Percentiles rank a stretch among this genome's conserved stretches.
phyloP scores from a whole-genome alignment of 2,797 vertebrate species.

The Pteronotus mesoamericanus region DNA sequence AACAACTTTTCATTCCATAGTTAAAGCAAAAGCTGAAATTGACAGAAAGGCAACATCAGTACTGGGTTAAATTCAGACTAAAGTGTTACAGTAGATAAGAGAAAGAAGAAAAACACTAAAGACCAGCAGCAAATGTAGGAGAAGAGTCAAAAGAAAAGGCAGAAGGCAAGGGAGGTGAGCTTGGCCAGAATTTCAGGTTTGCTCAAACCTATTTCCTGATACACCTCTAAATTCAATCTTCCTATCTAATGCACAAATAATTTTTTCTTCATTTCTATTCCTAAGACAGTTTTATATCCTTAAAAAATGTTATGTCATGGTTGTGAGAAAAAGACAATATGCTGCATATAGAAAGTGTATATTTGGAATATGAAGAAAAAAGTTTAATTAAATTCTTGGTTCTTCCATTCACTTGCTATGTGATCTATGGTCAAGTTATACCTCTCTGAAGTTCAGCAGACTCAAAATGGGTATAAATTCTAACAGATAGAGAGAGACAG shows the following conservation, averaged over 20 bases:
- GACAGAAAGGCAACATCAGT: background rate
- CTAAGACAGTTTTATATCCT: background rate
- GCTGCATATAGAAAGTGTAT: background rate
- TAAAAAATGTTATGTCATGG: background rate
- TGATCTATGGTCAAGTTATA: background rate
- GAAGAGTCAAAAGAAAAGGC: background rate
- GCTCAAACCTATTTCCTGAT: background rate
- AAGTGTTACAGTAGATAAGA: background rate
- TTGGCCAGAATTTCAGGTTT: background rate
- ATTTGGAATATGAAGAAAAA: background rate
- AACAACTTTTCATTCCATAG: background rate
- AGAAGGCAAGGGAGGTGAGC: background rate
- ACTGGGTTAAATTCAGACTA: background rate
- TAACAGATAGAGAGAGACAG: background rate
- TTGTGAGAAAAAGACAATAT: background rate
- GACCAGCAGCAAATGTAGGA: background rate
- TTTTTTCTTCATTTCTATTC: background rate
- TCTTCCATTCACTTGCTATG: background rate
- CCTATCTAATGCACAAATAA: background rate
- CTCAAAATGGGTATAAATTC: background rate
- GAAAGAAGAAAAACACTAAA: background rate
- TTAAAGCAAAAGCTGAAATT: background rate
- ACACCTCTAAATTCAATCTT: background rate
- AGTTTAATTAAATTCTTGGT: background rate
- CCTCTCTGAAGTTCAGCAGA: background rate